Evolutionary conservation across 1,140 invertebrate species (phyloP).

Genomic region (Danaus melanippus): DNA sequence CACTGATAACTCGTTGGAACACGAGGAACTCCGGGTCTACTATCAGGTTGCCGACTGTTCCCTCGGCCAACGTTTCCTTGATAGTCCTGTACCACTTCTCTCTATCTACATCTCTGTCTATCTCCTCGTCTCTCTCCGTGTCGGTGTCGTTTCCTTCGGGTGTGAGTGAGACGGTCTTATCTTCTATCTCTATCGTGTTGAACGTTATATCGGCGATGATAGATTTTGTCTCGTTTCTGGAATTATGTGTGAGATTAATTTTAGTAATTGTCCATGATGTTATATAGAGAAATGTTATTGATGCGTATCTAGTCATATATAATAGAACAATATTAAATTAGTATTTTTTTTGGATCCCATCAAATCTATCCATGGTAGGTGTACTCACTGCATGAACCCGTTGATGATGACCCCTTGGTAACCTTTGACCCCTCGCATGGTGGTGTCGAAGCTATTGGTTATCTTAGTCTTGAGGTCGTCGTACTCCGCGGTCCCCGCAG

Average conservation of each 20-base stretch:
- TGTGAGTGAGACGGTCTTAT: conserved; percentile 39
- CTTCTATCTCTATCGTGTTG: conserved; percentile 55
- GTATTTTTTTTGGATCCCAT: neutral
- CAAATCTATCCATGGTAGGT: neutral
- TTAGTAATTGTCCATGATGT: no score
- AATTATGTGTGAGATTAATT: conserved; percentile 10
- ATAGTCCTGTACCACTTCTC: conserved; percentile 74
- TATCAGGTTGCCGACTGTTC: conserved; percentile 82
- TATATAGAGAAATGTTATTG: no score
- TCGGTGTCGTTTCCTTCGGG: conserved; percentile 23
- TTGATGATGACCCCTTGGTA: conserved; percentile 80
- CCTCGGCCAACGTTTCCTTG: conserved; percentile 78
- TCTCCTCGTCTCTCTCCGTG: conserved; percentile 44
- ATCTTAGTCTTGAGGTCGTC: conserved; percentile 81
- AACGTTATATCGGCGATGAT: conserved; percentile 62
- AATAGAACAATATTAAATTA: conserved; percentile 5
- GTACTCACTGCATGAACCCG: conserved; percentile 80
- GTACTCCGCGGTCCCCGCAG: conserved; percentile 79
- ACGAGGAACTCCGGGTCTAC: conserved; percentile 85
- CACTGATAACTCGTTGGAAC: conserved; percentile 77
- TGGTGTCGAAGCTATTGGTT: conserved; percentile 75
- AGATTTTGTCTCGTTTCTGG: conserved; percentile 64
- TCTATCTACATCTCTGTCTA: conserved; percentile 41
- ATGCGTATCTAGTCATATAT: no score
- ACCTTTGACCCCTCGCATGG: conserved; percentile 78